Conservation (phyloP, 2,797 vertebrate species). For the Erpetoichthys calabaricus region DNA sequence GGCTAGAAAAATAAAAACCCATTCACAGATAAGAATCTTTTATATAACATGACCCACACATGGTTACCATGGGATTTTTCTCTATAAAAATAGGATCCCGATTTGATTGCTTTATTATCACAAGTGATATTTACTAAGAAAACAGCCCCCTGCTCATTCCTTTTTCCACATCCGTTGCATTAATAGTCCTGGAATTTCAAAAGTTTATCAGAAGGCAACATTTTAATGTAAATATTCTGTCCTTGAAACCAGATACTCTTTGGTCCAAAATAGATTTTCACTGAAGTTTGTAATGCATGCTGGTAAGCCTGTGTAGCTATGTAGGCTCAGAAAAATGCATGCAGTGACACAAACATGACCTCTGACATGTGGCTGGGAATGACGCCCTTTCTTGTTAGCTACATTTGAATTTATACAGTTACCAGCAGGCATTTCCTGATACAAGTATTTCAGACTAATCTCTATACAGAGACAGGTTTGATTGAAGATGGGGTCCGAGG, state of each 20-base stretch:
- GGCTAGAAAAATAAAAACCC: background rate
- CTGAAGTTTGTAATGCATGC: background rate
- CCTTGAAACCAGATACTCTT: background rate
- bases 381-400: background rate
- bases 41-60: background rate
- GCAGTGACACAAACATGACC: background rate
- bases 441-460: background rate
- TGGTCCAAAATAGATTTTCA: background rate
- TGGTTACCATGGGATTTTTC: background rate
- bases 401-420: background rate
- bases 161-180: slow-evolving; percentile 1
- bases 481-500: background rate
- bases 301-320: background rate
- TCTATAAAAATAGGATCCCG: background rate
- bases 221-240: slow-evolving; percentile 1
- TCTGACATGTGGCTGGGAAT: background rate
- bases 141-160: background rate
- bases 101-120: background rate
- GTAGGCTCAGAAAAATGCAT: background rate
- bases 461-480: slow-evolving; percentile 1
- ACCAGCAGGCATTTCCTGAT: background rate
- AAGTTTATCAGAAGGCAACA: background rate
- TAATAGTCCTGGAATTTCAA: background rate
- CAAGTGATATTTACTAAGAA: slow-evolving; percentile 4
- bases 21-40: background rate